These are phyloP conservation scores for Disparrhopalites patrizii DNA, from an alignment of 2,888 invertebrate genomes.

Conservation along the genomic window DNA sequence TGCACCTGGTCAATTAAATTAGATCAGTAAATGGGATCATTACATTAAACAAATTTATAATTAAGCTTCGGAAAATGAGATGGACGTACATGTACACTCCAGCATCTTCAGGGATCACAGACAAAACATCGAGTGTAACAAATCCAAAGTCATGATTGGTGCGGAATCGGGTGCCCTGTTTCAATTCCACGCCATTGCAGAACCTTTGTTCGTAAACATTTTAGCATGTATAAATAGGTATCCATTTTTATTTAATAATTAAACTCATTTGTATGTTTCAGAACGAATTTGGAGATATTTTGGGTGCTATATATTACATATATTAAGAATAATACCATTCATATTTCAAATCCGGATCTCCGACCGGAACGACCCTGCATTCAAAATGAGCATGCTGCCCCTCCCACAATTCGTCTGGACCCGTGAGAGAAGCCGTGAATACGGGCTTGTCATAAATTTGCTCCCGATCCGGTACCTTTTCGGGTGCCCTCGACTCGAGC, in stretches of 20 bases:
- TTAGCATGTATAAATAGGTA: too few relatives aligned
- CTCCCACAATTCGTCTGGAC: constrained; percentile 86
- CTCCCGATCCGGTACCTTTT: constrained; percentile 66
- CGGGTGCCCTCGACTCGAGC: constrained; percentile 71
- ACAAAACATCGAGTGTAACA: constrained; percentile 84
- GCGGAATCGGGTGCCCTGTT: constrained; percentile 89
- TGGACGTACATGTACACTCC: constrained; percentile 83
- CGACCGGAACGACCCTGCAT: constrained; percentile 86
- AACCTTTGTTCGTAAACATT: too few relatives aligned
- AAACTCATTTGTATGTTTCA: too few relatives aligned
- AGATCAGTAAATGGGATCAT: too few relatives aligned
- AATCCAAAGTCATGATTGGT: constrained; percentile 91
- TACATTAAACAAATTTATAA: too few relatives aligned
- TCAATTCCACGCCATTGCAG: constrained; percentile 86
- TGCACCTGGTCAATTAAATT: too few relatives aligned
- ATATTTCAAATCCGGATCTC: constrained; percentile 84
- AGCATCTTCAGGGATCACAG: constrained; percentile 81
- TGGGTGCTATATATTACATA: too few relatives aligned
- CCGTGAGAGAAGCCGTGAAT: constrained; percentile 80
- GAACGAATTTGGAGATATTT: too few relatives aligned
- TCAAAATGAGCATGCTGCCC: constrained; percentile 87
- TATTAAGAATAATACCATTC: too few relatives aligned
- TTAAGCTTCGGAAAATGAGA: too few relatives aligned
- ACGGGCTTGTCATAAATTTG: constrained; percentile 84
- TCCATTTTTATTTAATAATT: too few relatives aligned